Evolutionary conservation across 2,797 vertebrate species (phyloP).

Genomic region (Hemibagrus guttatus): DNA sequence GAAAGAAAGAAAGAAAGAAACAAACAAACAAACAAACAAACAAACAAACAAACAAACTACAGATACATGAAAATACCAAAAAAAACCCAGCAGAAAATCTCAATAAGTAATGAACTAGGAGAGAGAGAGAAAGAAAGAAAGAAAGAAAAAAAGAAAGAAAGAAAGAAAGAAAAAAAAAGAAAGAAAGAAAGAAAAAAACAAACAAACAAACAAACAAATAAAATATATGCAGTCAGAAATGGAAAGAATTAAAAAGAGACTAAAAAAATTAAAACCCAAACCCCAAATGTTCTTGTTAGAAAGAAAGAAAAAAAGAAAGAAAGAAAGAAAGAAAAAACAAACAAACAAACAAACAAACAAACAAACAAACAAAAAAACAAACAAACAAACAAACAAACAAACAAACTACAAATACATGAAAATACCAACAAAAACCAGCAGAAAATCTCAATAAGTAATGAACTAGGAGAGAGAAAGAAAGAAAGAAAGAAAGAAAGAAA

Average conservation of each 20-base stretch:
- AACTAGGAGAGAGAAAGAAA: constrained; percentile 4
- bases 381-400: neutral
- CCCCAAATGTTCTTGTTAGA: too few species aligned
- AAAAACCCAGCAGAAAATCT: too few species aligned
- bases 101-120: too few species aligned
- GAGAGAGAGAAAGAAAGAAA: neutral
- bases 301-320: too few species aligned
- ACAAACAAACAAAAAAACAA: too few species aligned
- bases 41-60: neutral
- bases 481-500: neutral
- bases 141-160: neutral
- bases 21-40: neutral
- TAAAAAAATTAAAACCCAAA: too few species aligned
- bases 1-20: neutral
- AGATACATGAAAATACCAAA: too few species aligned
- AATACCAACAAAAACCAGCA: neutral
- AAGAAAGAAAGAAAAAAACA: neutral
- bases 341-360: too few species aligned
- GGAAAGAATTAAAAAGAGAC: too few species aligned
- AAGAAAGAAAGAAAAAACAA: too few species aligned
- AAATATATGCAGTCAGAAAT: too few species aligned
- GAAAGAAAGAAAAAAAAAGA: neutral
- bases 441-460: neutral
- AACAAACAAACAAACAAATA: neutral
- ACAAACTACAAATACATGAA: neutral